These are phyloP conservation scores for Lycocorax pyrrhopterus DNA, from an alignment of 2,113 vertebrate species.

Conservation along the genomic window DNA sequence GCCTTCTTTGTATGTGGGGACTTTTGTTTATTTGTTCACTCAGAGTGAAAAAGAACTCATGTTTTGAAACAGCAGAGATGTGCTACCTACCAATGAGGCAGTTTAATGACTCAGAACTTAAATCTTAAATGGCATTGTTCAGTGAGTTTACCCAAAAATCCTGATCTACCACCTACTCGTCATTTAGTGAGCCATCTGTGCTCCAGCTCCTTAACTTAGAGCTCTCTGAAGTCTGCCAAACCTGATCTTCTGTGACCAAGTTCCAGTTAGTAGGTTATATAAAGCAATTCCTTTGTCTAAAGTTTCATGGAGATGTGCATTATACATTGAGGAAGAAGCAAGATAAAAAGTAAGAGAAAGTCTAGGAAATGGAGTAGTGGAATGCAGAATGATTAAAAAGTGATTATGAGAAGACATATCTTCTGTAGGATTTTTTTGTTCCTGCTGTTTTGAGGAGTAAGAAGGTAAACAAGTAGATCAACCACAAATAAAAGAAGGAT, in stretches of 20 bases:
- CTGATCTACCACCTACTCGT: not conserved
- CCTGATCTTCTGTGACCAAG: not conserved
- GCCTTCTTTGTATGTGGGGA: not conserved
- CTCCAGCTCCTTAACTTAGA: not conserved
- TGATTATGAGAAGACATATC: not conserved
- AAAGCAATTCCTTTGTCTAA: not conserved
- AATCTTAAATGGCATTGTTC: not conserved
- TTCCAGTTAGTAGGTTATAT: not conserved
- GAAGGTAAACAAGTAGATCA: not conserved
- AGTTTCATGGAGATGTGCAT: not conserved
- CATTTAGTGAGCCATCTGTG: not conserved
- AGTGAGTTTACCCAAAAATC: not conserved
- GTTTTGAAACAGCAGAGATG: constrained; percentile 14
- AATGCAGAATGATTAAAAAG: not conserved
- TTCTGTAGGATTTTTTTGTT: not conserved
- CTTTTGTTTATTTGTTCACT: not conserved
- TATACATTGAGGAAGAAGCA: not conserved
- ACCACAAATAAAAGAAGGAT: not conserved
- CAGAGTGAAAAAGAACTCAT: not conserved
- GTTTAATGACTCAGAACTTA: constrained; percentile 53
- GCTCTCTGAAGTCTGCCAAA: not conserved
- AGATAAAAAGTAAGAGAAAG: not conserved
- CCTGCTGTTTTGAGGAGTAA: not conserved
- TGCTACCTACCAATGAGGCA: not conserved
- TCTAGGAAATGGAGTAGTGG: not conserved